Evolutionary conservation across 2,797 vertebrate species (phyloP).

Genomic region (Cossypha polioptera): DNA sequence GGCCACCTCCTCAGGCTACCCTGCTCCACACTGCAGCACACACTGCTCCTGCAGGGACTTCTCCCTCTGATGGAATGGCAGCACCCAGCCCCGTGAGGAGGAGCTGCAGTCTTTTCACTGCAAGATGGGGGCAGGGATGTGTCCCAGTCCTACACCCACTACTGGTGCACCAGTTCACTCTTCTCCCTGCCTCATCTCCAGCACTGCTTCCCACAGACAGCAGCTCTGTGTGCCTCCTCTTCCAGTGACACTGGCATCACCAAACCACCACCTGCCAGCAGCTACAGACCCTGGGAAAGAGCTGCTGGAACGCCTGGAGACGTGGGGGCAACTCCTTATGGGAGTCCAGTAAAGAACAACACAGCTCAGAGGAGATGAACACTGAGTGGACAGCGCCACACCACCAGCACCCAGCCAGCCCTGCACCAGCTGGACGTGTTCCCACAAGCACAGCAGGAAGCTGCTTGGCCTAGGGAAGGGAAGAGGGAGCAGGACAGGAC

Average conservation of each 20-base stretch:
- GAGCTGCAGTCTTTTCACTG: accelerated
- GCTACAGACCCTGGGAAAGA: background rate
- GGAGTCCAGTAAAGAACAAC: background rate
- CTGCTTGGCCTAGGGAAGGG: background rate
- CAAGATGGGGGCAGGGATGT: background rate
- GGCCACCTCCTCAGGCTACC: background rate
- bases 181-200: accelerated
- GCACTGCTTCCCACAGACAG: accelerated
- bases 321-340: accelerated
- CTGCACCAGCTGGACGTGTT: accelerated
- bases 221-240: background rate
- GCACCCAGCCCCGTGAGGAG: background rate
- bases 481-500: background rate
- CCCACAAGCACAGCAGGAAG: background rate
- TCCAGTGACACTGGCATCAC: accelerated
- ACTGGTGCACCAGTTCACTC: background rate
- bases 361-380: accelerated
- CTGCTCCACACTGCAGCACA: accelerated
- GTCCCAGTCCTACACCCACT: background rate
- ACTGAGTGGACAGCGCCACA: accelerated
- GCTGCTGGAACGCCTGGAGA: background rate
- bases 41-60: background rate
- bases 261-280: background rate
- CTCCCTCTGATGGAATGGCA: background rate
- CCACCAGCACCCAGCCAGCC: accelerated